These are phyloP conservation scores for Zaprionus lachaisei DNA, from an alignment of 1,140 invertebrate genomes.

Conservation along the genomic window DNA sequence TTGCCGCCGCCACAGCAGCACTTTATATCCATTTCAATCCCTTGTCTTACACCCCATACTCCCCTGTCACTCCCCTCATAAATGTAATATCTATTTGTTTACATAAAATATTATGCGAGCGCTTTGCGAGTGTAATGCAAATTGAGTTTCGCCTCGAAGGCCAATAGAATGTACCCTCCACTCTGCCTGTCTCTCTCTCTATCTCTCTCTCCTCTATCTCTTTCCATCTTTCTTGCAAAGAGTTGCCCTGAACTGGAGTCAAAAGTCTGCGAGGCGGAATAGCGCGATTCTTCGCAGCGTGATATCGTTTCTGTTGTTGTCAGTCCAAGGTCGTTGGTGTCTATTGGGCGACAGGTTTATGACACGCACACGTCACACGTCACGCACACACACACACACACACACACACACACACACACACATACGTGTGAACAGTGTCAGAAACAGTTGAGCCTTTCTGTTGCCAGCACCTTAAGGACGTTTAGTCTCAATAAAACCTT, in stretches of 20 bases:
- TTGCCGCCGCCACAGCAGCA: neutral
- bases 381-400: slow-evolving; percentile 37
- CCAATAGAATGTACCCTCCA: slow-evolving; percentile 17
- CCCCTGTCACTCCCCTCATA: neutral
- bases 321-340: slow-evolving; percentile 8
- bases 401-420: neutral
- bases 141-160: slow-evolving; percentile 61
- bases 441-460: neutral
- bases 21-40: slow-evolving; percentile 10
- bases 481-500: neutral
- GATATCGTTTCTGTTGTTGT: slow-evolving; percentile 8
- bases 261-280: slow-evolving; percentile 45
- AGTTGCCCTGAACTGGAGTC: slow-evolving; percentile 35
- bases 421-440: slow-evolving; percentile 1
- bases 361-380: slow-evolving; percentile 70
- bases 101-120: slow-evolving; percentile 73
- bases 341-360: slow-evolving; percentile 65
- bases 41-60: neutral
- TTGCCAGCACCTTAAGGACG: neutral
- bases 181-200: neutral
- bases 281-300: slow-evolving; percentile 16
- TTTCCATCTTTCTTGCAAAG: neutral
- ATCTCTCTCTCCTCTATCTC: neutral
- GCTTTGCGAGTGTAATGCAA: slow-evolving; percentile 74
- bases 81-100: slow-evolving; percentile 47